These are phyloP conservation scores for Marronus borbonicus DNA, from an alignment of 2,888 invertebrate species.

Conservation along the genomic window DNA sequence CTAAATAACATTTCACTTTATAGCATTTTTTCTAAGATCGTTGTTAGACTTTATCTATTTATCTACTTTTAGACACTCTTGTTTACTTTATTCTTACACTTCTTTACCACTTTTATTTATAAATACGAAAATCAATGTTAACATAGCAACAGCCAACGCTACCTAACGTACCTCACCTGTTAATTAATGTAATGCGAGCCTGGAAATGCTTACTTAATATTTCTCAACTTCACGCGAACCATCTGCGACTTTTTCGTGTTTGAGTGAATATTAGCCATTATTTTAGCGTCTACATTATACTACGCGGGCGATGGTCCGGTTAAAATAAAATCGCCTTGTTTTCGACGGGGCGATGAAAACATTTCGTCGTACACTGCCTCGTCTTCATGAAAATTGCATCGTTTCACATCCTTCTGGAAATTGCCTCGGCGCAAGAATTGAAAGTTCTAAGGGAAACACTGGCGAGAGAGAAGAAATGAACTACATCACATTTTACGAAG, in stretches of 20 bases:
- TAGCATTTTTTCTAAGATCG: no score
- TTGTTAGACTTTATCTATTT: no score
- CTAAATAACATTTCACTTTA: no score
- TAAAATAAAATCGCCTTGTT: constrained; percentile 23
- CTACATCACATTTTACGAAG: constrained; percentile 27
- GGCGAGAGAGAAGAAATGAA: constrained; percentile 3
- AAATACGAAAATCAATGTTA: no score
- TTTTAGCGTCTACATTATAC: background rate
- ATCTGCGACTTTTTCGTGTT: background rate
- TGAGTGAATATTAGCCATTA: background rate
- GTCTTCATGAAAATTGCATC: constrained; percentile 19
- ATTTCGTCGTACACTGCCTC: background rate
- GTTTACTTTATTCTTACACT: no score
- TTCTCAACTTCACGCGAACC: background rate
- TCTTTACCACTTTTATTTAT: no score
- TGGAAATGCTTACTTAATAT: background rate
- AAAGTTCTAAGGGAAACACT: no score
- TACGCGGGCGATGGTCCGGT: background rate
- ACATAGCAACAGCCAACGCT: no score
- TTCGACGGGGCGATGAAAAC: background rate
- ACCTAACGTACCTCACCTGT: no score
- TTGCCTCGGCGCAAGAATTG: constrained; percentile 8
- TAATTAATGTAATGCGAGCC: no score
- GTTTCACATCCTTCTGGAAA: constrained; percentile 12
- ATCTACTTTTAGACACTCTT: no score